Base-by-base conservation (phyloP, 2,888 invertebrate species). In the Drosophila pullipes region DNA sequence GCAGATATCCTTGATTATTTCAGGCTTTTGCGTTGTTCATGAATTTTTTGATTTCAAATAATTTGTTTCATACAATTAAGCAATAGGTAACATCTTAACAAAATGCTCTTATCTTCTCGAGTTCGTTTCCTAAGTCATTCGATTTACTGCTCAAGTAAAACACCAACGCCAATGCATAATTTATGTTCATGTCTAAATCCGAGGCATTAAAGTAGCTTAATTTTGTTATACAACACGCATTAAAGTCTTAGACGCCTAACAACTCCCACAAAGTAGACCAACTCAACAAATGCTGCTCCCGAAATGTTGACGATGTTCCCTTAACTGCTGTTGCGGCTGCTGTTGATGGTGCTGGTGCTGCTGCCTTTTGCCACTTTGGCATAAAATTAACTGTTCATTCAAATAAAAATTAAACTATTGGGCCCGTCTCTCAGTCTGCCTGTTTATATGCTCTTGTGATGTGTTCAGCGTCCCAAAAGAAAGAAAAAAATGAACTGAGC, bases 321-420 rank as follows among this genome's bases (percentile, higher is more conserved):
- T 66, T 61, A 49, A 39, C 39, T 28, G 37, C 41, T 49, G 47
- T 41, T 49, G 55, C 30, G 55, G 63, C 22, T 55, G 74, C 44
- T 52, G 64, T 6, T 53, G 31, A 16, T 25, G 22, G 22, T 47
- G 31, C 55, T 55, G 25, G 4, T 55, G 73, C n/a, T 64, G 73
- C 68, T 86, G 77, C 74, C 76, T 74, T 69, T 82, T 82, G 89
- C 81, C 79, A 91, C 78, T 81, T 78, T 88, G 81, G 90, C 91
- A 91, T 90, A 88, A 90, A 81, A 91, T 88, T 82, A 90, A 91
- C 91, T 91, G 90, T 91, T 91, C 75, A 91, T 88, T 81, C 90
- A 76, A 81, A 91, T 83, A 88, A 87, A 88, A 88, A 91, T 91
- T 90, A 90, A 90, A 88, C 91, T 88, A 90, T 91, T 90, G 77